Evolutionary conservation across 2,113 vertebrate genomes (phyloP).

Genomic region (Lagopus leucura): DNA sequence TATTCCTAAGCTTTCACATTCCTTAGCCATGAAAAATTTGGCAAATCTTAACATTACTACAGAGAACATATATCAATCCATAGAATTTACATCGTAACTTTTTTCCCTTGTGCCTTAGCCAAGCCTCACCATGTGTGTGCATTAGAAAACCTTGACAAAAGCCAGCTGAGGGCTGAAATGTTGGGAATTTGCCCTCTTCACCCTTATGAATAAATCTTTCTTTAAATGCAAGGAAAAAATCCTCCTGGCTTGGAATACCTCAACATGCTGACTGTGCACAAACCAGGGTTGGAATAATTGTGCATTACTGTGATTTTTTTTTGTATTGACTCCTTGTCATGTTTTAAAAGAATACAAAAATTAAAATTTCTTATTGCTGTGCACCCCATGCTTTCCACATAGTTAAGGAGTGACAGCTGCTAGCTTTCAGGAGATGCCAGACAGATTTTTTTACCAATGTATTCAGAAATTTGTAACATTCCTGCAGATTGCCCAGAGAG

Average conservation of each 20-base stretch:
- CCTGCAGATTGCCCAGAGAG: background rate
- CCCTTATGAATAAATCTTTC: conserved; percentile 62
- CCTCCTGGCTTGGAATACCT: conserved; percentile 44
- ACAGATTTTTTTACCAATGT: background rate
- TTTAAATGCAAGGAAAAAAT: conserved; percentile 46
- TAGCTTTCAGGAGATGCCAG: conserved; percentile 1
- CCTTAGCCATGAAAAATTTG: conserved; percentile 20
- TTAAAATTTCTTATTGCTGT: conserved; percentile 11
- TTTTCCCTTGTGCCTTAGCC: background rate
- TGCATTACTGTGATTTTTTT: conserved; percentile 59
- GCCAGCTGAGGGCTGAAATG: conserved; percentile 57
- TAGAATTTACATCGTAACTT: conserved; percentile 24
- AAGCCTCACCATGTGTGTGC: conserved; percentile 42
- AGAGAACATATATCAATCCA: conserved; percentile 29
- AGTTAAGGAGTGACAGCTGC: conserved; percentile 24
- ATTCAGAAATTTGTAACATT: background rate
- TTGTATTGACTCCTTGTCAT: conserved; percentile 53
- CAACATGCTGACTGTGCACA: conserved; percentile 66
- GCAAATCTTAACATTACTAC: background rate
- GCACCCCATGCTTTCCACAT: conserved; percentile 17
- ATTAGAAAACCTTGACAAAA: conserved; percentile 59
- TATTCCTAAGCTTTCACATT: conserved; percentile 42
- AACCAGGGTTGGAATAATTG: conserved; percentile 33
- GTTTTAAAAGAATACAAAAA: conserved; percentile 14
- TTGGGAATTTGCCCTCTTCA: conserved; percentile 68